These are phyloP conservation scores for Callipepla squamata DNA, from an alignment of 2,113 vertebrate genomes.

Conservation along the genomic window DNA sequence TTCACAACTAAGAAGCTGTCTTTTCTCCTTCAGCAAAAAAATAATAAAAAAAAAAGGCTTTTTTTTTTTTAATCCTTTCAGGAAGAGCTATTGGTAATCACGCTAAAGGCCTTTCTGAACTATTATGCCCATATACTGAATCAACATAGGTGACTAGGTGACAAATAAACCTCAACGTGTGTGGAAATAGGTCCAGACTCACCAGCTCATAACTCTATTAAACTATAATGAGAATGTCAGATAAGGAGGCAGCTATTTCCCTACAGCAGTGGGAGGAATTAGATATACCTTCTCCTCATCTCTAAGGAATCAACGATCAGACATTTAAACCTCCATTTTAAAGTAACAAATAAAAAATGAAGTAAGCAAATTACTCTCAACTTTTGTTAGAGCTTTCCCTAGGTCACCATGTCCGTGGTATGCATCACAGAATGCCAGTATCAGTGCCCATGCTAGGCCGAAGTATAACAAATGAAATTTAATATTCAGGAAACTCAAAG, in stretches of 20 bases:
- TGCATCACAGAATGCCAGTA: neutral
- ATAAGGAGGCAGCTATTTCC: neutral
- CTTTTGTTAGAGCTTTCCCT: neutral
- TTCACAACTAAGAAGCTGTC: neutral
- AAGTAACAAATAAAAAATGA: neutral
- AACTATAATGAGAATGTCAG: neutral
- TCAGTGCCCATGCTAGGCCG: neutral
- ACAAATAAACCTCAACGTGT: neutral
- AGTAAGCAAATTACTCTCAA: neutral
- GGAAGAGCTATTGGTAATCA: neutral
- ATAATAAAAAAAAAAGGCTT: neutral
- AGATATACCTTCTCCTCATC: neutral
- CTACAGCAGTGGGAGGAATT: neutral
- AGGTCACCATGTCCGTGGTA: neutral
- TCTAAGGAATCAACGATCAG: neutral
- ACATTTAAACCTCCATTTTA: neutral
- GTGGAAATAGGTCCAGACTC: no score
- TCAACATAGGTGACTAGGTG: no score
- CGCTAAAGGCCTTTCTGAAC: neutral
- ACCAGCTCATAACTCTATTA: neutral
- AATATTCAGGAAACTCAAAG: neutral
- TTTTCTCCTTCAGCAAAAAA: neutral
- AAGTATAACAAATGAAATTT: neutral
- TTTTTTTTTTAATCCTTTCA: neutral
- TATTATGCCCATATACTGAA: neutral